phyloP scores from a whole-genome alignment of 2,113 vertebrate genomes.

The Thunnus maccoyii region DNA sequence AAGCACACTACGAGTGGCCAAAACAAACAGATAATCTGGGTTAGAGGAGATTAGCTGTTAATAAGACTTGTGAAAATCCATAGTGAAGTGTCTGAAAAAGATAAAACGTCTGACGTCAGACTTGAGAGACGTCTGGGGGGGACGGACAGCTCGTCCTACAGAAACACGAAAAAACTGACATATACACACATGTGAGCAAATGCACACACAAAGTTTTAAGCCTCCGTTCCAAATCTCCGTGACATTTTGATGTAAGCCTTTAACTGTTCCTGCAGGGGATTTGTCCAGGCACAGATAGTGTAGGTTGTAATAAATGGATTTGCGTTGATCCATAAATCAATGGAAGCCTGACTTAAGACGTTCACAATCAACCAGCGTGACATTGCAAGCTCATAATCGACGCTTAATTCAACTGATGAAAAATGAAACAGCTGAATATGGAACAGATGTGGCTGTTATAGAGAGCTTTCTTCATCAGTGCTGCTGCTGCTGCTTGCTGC shows the following conservation, averaged over 20 bases:
- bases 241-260: slow-evolving; percentile 76
- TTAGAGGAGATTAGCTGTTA: slow-evolving; percentile 74
- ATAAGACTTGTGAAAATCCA: slow-evolving; percentile 66
- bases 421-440: slow-evolving; percentile 31
- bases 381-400: slow-evolving; percentile 34
- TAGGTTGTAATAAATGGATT: slow-evolving; percentile 70
- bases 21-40: slow-evolving; percentile 73
- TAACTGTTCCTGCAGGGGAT: slow-evolving; percentile 63
- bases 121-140: slow-evolving; percentile 32
- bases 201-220: slow-evolving; percentile 41
- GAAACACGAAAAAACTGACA: slow-evolving; percentile 21
- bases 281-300: slow-evolving; percentile 57
- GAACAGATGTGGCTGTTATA: slow-evolving; percentile 51
- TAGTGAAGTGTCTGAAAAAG: slow-evolving; percentile 51
- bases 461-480: background rate
- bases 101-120: slow-evolving; percentile 44
- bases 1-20: slow-evolving; percentile 35
- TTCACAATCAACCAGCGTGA: slow-evolving; percentile 59
- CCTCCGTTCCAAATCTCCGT: slow-evolving; percentile 62
- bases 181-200: slow-evolving; percentile 36
- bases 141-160: slow-evolving; percentile 28
- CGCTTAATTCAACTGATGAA: slow-evolving; percentile 37
- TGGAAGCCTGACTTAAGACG: slow-evolving; percentile 56
- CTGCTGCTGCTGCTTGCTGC: background rate
- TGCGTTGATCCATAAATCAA: slow-evolving; percentile 60